A percentile compares a stretch with the other conserved stretches of the same genome.
Evolutionary conservation across 30 jellyfish, hydroid and myxozoan species (phyloP).

Genomic region (Chrysaora quinquecirrha): DNA sequence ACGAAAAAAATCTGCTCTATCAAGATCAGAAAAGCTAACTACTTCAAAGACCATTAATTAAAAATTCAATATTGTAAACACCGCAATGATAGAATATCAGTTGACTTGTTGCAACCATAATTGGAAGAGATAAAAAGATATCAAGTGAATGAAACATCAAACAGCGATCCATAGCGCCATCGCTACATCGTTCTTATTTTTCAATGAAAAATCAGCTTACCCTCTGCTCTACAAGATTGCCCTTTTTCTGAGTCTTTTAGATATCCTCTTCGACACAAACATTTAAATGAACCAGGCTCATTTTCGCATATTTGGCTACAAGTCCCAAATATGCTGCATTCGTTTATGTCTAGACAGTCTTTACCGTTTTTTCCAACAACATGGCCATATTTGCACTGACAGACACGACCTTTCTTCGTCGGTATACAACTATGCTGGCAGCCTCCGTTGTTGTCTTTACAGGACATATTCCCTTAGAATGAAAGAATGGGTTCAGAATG

Average conservation of each 20-base stretch:
- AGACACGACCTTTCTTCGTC: constrained; percentile 67
- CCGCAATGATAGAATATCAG: no score
- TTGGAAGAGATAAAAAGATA: no score
- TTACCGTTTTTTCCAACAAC: constrained; percentile 49
- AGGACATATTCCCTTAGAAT: constrained; percentile 30
- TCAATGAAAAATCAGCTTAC: no score
- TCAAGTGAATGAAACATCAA: no score
- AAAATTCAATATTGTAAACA: no score
- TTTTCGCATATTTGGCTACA: constrained; percentile 91
- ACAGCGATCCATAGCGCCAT: no score
- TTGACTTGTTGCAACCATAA: no score
- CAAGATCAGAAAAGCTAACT: no score
- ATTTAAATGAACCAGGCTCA: constrained; percentile 77
- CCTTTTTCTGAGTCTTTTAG: constrained; percentile 30
- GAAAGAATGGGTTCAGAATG: not conserved
- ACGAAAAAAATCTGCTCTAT: no score
- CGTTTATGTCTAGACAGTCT: constrained; percentile 86
- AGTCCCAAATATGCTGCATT: constrained; percentile 70
- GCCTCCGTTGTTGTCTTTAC: constrained; percentile 71
- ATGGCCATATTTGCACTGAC: constrained; percentile 81
- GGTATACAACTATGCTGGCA: constrained; percentile 80
- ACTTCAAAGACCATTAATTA: no score
- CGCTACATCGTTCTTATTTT: no score
- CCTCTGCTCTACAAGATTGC: constrained; percentile 77
- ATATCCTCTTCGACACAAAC: constrained; percentile 90